Percentiles rank a stretch among this genome's conserved stretches.
Evolutionary conservation across 1,140 invertebrate species (phyloP).

Genomic region (Cydia strobilella): DNA sequence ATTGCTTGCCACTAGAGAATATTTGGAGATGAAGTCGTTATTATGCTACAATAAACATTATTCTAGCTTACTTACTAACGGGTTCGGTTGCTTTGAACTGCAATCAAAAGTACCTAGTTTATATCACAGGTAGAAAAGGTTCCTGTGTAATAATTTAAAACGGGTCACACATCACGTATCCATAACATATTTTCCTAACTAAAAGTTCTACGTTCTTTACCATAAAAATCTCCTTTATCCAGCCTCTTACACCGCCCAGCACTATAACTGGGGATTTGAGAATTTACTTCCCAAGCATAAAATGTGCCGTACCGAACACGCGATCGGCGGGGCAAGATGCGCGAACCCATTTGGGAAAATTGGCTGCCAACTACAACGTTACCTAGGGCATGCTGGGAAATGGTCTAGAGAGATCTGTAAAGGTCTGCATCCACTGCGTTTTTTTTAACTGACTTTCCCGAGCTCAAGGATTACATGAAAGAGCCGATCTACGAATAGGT

Average conservation of each 20-base stretch:
- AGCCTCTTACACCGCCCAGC: not conserved
- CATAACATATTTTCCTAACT: too few relatives aligned
- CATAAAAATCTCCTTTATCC: not conserved
- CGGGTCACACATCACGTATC: too few relatives aligned
- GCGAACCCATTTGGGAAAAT: constrained; percentile 45
- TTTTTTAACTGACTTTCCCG: not conserved
- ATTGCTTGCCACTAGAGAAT: constrained; percentile 11
- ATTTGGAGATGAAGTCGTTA: constrained; percentile 3
- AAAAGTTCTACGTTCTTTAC: not conserved
- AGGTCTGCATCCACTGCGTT: constrained; percentile 19
- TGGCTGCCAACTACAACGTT: constrained; percentile 38
- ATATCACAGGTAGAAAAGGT: not conserved
- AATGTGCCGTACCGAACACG: constrained; percentile 34
- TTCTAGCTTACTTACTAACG: constrained; percentile 6
- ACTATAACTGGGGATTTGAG: constrained; percentile 12
- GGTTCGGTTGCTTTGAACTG: not conserved
- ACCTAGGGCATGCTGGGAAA: constrained; percentile 29
- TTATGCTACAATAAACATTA: not conserved
- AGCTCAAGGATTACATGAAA: too few relatives aligned
- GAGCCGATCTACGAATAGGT: too few relatives aligned
- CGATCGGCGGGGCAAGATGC: constrained; percentile 37
- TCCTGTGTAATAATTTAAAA: not conserved
- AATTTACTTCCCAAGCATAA: constrained; percentile 39
- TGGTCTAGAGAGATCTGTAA: constrained; percentile 8
- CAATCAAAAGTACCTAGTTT: not conserved